Conservation (phyloP, 1,140 invertebrate species). For the Papilio glaucus region DNA sequence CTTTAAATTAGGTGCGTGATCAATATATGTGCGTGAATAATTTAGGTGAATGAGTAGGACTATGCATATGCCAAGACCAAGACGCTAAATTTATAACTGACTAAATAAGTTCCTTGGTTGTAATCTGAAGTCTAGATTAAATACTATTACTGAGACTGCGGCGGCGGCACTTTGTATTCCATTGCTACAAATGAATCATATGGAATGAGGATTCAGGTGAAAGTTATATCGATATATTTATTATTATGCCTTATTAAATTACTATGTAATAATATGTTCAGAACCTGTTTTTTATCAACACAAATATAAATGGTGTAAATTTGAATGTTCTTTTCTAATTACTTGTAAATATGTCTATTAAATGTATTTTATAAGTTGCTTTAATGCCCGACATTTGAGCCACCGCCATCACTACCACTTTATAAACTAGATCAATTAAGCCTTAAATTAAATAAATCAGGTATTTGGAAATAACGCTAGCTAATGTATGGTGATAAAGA, state of each 20-base stretch:
- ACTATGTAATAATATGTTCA: not conserved
- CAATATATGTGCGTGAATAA: no score
- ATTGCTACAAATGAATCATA: not conserved
- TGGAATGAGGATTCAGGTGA: not conserved
- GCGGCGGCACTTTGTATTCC: no score
- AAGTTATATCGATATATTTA: not conserved
- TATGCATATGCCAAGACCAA: not conserved
- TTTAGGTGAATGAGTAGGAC: not conserved
- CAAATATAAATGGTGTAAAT: not conserved
- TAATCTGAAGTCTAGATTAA: not conserved
- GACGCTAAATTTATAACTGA: not conserved
- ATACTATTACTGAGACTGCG: not conserved
- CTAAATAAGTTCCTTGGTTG: no score
- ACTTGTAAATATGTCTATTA: not conserved
- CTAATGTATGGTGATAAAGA: not conserved
- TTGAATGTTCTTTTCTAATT: not conserved
- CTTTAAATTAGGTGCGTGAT: not conserved
- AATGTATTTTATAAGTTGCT: not conserved
- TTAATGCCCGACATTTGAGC: not conserved
- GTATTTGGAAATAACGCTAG: constrained; percentile 4
- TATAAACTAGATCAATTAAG: constrained; percentile 21
- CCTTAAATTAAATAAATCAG: not conserved
- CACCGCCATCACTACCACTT: not conserved
- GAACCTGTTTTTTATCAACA: not conserved
- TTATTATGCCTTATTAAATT: not conserved